Evolutionary conservation across 2,888 invertebrate species (phyloP).

Genomic region (Limnephilus marmoratus): DNA sequence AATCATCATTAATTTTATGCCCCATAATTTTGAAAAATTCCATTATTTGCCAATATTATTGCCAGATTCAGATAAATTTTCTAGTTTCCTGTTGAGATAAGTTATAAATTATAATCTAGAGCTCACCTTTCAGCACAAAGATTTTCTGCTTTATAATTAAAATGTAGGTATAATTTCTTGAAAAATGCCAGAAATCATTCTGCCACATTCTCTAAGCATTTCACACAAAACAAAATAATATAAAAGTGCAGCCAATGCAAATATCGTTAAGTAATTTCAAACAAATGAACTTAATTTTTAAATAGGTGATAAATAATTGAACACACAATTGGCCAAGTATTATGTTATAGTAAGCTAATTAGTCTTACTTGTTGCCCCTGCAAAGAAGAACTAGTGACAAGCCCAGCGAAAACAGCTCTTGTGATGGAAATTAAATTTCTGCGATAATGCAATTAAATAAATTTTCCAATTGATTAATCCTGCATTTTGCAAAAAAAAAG

Average conservation of each 20-base stretch:
- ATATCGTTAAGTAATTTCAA: not conserved
- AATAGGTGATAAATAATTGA: not conserved
- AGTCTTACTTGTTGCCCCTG: not conserved
- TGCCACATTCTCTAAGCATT: not conserved
- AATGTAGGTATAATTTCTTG: not conserved
- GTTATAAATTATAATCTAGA: not conserved
- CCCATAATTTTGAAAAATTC: slow-evolving; percentile 34
- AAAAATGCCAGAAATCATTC: not conserved
- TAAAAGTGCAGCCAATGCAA: not conserved
- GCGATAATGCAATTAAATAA: not conserved
- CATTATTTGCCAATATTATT: not conserved
- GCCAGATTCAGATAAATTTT: not conserved
- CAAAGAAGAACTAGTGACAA: not conserved
- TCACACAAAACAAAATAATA: not conserved
- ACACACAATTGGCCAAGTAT: not conserved
- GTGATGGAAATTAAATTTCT: not conserved
- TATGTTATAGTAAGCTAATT: not conserved
- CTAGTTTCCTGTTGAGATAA: not conserved
- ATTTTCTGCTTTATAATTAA: not conserved
- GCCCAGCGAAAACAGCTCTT: not conserved
- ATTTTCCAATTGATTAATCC: not conserved
- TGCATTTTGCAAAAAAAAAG: not conserved
- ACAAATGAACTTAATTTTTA: not conserved
- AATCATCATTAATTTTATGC: slow-evolving; percentile 38
- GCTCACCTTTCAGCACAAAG: not conserved